Base-by-base conservation (phyloP, 2,797 vertebrate genomes). In the Australoheros facetus region DNA sequence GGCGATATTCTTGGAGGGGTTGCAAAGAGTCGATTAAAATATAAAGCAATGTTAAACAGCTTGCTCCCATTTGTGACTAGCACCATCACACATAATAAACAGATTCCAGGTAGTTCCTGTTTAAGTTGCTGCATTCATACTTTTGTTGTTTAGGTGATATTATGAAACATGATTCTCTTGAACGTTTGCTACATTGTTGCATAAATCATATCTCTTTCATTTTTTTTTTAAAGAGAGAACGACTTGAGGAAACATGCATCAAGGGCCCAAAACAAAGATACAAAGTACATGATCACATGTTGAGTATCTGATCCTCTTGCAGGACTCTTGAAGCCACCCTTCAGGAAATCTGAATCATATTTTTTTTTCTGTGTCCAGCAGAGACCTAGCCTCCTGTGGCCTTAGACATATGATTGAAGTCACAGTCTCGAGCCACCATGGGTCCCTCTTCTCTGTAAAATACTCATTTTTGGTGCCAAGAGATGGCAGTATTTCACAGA, bases 401-500 rank as follows among this genome's bases (percentile, higher is more conserved):
- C 83, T 87, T 66, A 84, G 81, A 84, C 88, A 73, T 58, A 55
- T 58, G 84, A 83, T 37, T 73, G 76, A 83, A 84, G 84, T 60
- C 53, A 42, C 45, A 81, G 77, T 76, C 77, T 79, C 75, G 77
- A 81, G 73, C 71, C 72, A 57, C 76, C 51, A 10, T 55, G 4
- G 45, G 75, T 83, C 48, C 77, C 51, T 16, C 26, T 55, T 19
- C 17, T 51, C 34, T 78, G 66, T 10, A 17, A 37, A 75, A 77
- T 30, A 48, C 62, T 85, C 17, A 53, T 42, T 59, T 21, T 26
- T 74, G 71, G 66, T 2, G 55, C 95, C 97, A 93, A 97, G 95
- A 98, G 97, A 98, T 98, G 97, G 98, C 97, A 97, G 97, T 97
- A 97, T 98, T 96, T 96, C 95, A 95, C 96, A 97, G 96, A 97